phyloP scores from a whole-genome alignment of 1,140 invertebrate genomes.

The Nymphalis io region DNA sequence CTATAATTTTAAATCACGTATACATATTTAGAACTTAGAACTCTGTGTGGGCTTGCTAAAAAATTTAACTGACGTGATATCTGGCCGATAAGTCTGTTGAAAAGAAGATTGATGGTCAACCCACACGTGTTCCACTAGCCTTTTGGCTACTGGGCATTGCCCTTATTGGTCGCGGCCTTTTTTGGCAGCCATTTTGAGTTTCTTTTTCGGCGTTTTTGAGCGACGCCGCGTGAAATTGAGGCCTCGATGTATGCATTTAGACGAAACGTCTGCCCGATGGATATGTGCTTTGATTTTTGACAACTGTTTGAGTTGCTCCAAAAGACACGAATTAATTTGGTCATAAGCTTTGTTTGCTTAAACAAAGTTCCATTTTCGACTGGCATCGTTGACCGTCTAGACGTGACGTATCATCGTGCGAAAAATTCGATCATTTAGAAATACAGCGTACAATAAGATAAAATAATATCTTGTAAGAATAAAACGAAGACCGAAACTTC shows the following conservation, averaged over 20 bases:
- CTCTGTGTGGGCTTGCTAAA: no score
- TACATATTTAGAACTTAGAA: no score
- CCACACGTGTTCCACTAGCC: conserved; percentile 27
- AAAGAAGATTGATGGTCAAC: neutral
- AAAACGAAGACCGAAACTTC: no score
- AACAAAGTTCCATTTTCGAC: neutral
- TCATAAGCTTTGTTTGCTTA: conserved; percentile 9
- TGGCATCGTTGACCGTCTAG: conserved; percentile 5
- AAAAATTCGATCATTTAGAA: conserved; percentile 8
- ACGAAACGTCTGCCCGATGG: conserved; percentile 29
- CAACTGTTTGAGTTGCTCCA: conserved; percentile 33
- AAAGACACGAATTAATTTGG: conserved; percentile 23
- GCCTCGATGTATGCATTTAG: conserved; percentile 41
- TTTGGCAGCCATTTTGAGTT: conserved; percentile 35
- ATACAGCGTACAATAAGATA: neutral
- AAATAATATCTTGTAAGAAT: no score
- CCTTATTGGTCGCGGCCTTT: conserved; percentile 38
- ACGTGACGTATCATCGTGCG: neutral
- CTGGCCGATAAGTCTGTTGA: neutral
- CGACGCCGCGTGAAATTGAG: conserved; percentile 53
- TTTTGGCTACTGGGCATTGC: conserved; percentile 35
- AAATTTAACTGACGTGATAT: no score
- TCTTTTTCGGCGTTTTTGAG: conserved; percentile 47
- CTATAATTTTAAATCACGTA: no score
- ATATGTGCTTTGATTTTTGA: conserved; percentile 43